Conservation (phyloP, 1,140 invertebrate genomes). For the Mizuhopecten yessoensis region DNA sequence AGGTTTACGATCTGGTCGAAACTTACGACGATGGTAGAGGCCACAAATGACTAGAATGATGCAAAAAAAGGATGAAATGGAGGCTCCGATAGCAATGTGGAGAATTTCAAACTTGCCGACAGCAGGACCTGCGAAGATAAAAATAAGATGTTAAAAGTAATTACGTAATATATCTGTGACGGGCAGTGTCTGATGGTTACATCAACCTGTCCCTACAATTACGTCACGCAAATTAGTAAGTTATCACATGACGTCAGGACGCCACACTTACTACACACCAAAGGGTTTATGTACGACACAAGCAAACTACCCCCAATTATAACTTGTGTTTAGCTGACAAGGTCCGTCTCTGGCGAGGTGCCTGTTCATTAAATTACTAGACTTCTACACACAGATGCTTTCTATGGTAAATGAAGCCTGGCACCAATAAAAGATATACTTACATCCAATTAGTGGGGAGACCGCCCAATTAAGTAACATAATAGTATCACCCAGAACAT, state of each 20-base stretch:
- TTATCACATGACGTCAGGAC: slow-evolving; percentile 27
- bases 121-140: slow-evolving; percentile 69
- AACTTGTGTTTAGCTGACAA: not conserved
- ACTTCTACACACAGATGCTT: slow-evolving; percentile 16
- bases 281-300: not conserved
- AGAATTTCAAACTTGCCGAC: slow-evolving; percentile 72
- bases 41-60: slow-evolving; percentile 77
- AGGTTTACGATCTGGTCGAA: slow-evolving; percentile 69
- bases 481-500: not conserved
- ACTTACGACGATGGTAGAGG: slow-evolving; percentile 75
- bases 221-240: slow-evolving; percentile 10
- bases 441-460: not conserved
- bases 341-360: not conserved
- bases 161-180: not conserved
- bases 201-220: slow-evolving; percentile 4
- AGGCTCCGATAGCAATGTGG: slow-evolving; percentile 78
- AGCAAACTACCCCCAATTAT: not conserved
- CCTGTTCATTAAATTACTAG: not conserved
- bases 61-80: slow-evolving; percentile 78
- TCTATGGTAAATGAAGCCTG: not conserved
- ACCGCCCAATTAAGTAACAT: not conserved
- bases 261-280: not conserved
- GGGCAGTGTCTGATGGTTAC: not conserved
- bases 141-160: slow-evolving; percentile 28
- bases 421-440: slow-evolving; percentile 18